Conservation (phyloP, 2,888 invertebrate genomes). For the Hydraecia micacea region DNA sequence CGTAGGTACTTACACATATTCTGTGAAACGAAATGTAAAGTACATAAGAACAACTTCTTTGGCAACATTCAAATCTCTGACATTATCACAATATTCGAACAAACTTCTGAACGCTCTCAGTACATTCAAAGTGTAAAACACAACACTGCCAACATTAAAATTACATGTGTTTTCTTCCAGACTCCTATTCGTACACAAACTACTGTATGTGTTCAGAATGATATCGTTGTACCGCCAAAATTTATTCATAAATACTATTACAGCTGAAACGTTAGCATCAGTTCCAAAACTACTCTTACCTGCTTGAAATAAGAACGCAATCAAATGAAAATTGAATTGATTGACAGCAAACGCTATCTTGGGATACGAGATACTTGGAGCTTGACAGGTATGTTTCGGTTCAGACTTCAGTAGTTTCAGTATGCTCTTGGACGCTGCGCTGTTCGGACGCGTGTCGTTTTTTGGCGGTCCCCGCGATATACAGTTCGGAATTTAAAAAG, state of each 20-base stretch:
- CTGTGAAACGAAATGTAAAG: slow-evolving; percentile 11
- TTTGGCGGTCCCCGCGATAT: slow-evolving; percentile 55
- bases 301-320: slow-evolving; percentile 29
- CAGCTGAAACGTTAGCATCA: not conserved
- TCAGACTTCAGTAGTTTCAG: slow-evolving; percentile 48
- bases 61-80: slow-evolving; percentile 41
- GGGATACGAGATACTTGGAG: slow-evolving; percentile 15
- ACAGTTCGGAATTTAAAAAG: slow-evolving; percentile 68
- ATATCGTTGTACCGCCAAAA: slow-evolving; percentile 59
- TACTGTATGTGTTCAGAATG: slow-evolving; percentile 67
- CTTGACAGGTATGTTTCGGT: slow-evolving; percentile 49
- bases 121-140: slow-evolving; percentile 64
- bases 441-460: slow-evolving; percentile 43
- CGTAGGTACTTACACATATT: not conserved
- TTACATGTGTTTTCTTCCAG: slow-evolving; percentile 70
- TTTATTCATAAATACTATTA: slow-evolving; percentile 41
- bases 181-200: slow-evolving; percentile 73
- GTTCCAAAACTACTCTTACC: slow-evolving; percentile 28
- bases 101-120: slow-evolving; percentile 34
- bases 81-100: slow-evolving; percentile 38
- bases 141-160: slow-evolving; percentile 69
- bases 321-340: slow-evolving; percentile 1
- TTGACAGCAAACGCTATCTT: slow-evolving; percentile 21
- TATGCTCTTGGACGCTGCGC: slow-evolving; percentile 47
- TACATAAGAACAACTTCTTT: slow-evolving; percentile 34